Percentiles rank a stretch among this genome's conserved stretches.
phyloP scores from a whole-genome alignment of 2,888 invertebrate species.

The Lingula anatina region DNA sequence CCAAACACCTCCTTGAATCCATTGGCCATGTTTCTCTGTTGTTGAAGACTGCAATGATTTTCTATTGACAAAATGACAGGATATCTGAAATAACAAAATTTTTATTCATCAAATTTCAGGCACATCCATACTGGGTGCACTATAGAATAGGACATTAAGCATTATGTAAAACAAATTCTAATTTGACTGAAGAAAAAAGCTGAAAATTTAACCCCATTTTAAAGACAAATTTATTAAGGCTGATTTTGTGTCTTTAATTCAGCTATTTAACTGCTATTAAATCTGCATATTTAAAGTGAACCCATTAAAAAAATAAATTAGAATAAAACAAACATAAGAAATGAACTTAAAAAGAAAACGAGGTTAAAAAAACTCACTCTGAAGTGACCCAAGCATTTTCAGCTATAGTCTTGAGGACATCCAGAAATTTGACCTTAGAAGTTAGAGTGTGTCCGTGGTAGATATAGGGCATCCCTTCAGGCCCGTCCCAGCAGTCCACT shows the following conservation, averaged over 20 bases:
- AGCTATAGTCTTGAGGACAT: constrained; percentile 87
- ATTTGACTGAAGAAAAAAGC: too few species aligned
- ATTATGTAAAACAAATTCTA: neutral
- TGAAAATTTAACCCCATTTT: too few species aligned
- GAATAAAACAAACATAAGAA: too few species aligned
- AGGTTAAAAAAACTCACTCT: constrained; percentile 43
- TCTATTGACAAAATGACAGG: constrained; percentile 51
- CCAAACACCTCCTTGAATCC: constrained; percentile 48
- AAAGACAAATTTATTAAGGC: too few species aligned
- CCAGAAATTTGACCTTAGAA: constrained; percentile 87
- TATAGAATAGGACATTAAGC: neutral
- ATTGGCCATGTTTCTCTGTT: constrained; percentile 50
- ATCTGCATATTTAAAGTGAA: too few species aligned
- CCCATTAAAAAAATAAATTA: too few species aligned
- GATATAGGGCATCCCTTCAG: constrained; percentile 88
- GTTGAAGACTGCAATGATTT: constrained; percentile 48
- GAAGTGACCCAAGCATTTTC: constrained; percentile 92
- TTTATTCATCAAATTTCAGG: too few species aligned
- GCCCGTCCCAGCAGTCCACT: constrained; percentile 96
- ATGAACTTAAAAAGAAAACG: too few species aligned
- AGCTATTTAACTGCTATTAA: too few species aligned
- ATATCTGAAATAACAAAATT: constrained; percentile 33
- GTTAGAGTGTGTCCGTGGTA: constrained; percentile 97
- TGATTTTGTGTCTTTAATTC: too few species aligned
- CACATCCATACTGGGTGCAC: neutral